These are phyloP conservation scores for Atta cephalotes DNA, from an alignment of 1,140 invertebrate species.

Conservation along the genomic window DNA sequence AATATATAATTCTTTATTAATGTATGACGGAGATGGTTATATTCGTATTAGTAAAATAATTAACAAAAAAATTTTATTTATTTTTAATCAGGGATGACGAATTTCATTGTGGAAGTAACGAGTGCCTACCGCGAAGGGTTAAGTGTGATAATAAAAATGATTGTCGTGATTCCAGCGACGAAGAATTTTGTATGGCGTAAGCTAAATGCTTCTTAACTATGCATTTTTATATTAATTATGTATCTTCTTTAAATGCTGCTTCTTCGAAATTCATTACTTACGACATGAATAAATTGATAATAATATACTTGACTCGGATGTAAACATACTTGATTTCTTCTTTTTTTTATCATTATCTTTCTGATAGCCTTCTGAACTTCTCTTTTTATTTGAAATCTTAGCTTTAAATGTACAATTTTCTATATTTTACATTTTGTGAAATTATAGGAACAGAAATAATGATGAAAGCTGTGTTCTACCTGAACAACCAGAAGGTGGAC, in stretches of 20 bases:
- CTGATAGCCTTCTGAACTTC: background rate
- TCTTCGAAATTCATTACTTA: too few species aligned
- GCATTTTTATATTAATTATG: background rate
- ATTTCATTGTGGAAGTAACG: constrained; percentile 56
- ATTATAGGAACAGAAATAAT: constrained; percentile 26
- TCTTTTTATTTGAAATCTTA: background rate
- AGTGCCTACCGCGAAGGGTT: constrained; percentile 53
- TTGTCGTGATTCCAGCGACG: constrained; percentile 68
- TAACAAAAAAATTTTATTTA: constrained; percentile 25
- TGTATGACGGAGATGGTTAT: background rate
- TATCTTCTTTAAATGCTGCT: too few species aligned
- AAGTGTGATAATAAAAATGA: constrained; percentile 64
- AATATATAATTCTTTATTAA: background rate
- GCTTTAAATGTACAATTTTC: too few species aligned
- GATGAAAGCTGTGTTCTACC: constrained; percentile 70
- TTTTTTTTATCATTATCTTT: background rate
- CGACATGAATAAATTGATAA: background rate
- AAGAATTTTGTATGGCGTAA: constrained; percentile 45
- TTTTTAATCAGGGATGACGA: constrained; percentile 60
- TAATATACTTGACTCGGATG: background rate
- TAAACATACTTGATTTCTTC: background rate
- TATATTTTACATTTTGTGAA: background rate
- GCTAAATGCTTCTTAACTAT: background rate
- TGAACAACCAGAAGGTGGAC: constrained; percentile 69
- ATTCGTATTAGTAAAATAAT: background rate